Evolutionary conservation across 2,888 invertebrate species (phyloP), one percentile per base, ranked within the genome.

Genomic region (Leptinotarsa rubiginosa): DNA sequence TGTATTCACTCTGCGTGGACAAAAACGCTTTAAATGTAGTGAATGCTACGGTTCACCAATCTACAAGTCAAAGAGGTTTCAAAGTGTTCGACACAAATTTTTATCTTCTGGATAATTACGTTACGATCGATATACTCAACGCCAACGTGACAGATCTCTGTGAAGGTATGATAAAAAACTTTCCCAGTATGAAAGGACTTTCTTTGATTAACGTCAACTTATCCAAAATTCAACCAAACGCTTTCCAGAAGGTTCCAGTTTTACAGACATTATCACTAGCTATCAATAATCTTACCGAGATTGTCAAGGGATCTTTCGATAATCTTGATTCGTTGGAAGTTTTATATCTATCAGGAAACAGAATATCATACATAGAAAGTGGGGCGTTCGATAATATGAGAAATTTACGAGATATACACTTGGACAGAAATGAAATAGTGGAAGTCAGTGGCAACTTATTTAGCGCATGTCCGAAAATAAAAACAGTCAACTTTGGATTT

Each of bases 81-180:
- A 74, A 59, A 12, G 52, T 72, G 5, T 47, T 72, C 18, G 47
- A 67, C 47, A 72, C 49, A 15, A 71, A 77, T 73, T 77, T 83
- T 54, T 76, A 83, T 67, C 13, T 70, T 4, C 64, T 83, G 65
- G 81, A 83, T 62, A 73, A 72, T 18, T 79, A 80, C 47, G 62
- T 65, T 47, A 69, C 66, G 10, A 81, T 85, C 47, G 80, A 84
- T 69, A 78, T 85, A 16, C 78, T 75, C 4, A 74, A 75, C 68
- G 83, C 82, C 1, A 84, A 84, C 68, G 81, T 82, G 4, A 80
- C 80, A 2, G 78, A 80, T 18, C 75, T 85, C 47, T 85, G 85
- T 72, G 81, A 82, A 67, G 83, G 82, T 52, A 84, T 84, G 79
- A 78, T 85, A 1, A 83, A 81, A 70, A 80, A 82, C 65, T 84